Base-by-base conservation (phyloP, 2,113 vertebrate species). In the Megalops atlanticus region DNA sequence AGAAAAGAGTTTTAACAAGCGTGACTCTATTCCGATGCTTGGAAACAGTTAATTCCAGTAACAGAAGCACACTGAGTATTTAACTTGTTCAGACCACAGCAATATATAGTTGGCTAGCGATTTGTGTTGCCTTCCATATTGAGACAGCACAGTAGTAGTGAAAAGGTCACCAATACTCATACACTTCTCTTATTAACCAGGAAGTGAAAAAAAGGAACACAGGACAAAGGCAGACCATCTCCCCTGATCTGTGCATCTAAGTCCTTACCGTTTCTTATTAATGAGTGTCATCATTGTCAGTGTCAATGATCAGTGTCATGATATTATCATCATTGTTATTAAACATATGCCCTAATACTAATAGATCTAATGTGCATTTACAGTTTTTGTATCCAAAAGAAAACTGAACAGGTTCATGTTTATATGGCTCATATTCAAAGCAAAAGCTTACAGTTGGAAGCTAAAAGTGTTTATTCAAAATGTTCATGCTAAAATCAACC, bases 161-260 rank as follows among this genome's bases (percentile, higher is more conserved):
- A 64, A 64, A 64, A 64, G 31, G n/a, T 58, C 21, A 15, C n/a
- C 31, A 24, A 64, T 21, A 8, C 2, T 64, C 58, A 64, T n/a
- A 31, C 58, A 31, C 10, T 64, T 24, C n/a, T 64, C n/a, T 7
- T 24, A 31, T 10, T 31, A 64, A 64, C n/a, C 10, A 64, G 58
- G 58, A 64, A 64, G n/a, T 64, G 58, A 64, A n/a, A 64, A n/a
- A 64, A 64, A n/a, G 58, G 58, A 64, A 64, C 58, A 64, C 11
- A 27, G n/a, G 58, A 45, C 43, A 45, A 45, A 45, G n/a, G 31
- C 21, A 31, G 11, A 64, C 12, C 24, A 10, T 31, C 31, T 64
- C 58, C 31, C 24, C 58, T 1, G 58, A 64, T 31, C 1, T 10
- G 58, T 31, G 27, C 58, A 64, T 31, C 31, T 24, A 10, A 11